Evolutionary conservation across 2,797 vertebrate genomes (phyloP).

Genomic region (Onychomys leucogaster): DNA sequence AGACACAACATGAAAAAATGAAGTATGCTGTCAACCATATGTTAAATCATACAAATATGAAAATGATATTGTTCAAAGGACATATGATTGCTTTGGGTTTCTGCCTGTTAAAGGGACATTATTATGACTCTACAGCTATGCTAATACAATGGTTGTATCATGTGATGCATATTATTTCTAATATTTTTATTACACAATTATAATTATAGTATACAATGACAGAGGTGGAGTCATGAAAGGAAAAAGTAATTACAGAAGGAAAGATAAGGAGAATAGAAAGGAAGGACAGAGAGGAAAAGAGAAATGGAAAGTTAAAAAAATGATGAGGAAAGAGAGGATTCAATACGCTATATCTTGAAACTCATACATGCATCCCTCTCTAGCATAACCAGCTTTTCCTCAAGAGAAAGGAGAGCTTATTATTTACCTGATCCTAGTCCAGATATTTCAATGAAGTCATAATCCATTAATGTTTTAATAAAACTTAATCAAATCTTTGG

Average conservation of each 20-base stretch:
- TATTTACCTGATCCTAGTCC: neutral
- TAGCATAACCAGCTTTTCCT: neutral
- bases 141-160: neutral
- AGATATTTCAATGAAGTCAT: neutral
- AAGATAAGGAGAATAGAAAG: neutral
- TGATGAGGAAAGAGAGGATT: neutral
- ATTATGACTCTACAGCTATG: neutral
- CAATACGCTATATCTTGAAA: neutral
- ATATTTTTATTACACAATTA: neutral
- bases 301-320: neutral
- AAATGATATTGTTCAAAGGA: neutral
- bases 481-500: conserved; percentile 11
- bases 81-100: neutral
- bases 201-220: neutral
- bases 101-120: neutral
- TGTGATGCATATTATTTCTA: neutral
- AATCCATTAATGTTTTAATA: conserved; percentile 46
- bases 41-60: neutral
- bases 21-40: neutral
- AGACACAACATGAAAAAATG: neutral
- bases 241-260: neutral
- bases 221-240: neutral
- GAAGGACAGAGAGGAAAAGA: neutral
- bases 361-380: neutral
- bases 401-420: neutral